Conservation (phyloP, 2,797 vertebrate genomes). For the Megaceryle alcyon region DNA sequence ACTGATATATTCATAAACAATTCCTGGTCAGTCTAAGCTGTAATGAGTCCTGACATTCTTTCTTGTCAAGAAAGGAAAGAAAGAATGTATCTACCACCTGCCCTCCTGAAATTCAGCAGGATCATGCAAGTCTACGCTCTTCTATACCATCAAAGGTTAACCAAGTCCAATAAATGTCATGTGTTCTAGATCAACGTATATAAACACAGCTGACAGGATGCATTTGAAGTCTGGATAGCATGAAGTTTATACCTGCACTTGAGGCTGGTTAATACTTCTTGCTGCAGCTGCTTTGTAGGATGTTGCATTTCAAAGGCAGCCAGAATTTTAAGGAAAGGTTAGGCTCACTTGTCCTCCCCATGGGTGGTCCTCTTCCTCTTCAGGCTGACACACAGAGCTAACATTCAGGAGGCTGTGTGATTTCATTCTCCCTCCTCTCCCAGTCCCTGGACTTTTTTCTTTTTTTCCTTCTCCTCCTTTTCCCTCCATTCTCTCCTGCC, state of each 20-base stretch:
- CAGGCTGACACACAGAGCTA: constrained; percentile 4
- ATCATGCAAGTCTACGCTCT: neutral
- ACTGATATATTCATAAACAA: neutral
- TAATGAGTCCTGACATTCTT: neutral
- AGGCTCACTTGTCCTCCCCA: constrained; percentile 21
- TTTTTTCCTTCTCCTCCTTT: neutral
- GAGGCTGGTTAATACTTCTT: neutral
- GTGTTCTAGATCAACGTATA: neutral
- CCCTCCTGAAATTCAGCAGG: neutral
- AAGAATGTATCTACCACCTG: neutral
- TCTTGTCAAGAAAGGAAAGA: neutral
- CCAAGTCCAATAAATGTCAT: neutral
- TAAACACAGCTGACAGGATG: constrained; percentile 32
- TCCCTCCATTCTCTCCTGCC: neutral
- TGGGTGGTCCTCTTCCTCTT: constrained; percentile 46
- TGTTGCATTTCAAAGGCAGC: constrained; percentile 6
- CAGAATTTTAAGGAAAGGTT: constrained; percentile 23
- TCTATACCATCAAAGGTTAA: neutral
- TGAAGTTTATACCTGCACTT: neutral
- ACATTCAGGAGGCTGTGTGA: neutral
- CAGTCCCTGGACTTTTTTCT: neutral
- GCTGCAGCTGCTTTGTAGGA: constrained; percentile 3
- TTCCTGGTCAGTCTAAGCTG: neutral
- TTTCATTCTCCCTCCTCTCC: constrained; percentile 2
- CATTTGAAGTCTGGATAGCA: neutral